Conservation (phyloP, 1,140 invertebrate species). For the Caerostris extrusa region DNA sequence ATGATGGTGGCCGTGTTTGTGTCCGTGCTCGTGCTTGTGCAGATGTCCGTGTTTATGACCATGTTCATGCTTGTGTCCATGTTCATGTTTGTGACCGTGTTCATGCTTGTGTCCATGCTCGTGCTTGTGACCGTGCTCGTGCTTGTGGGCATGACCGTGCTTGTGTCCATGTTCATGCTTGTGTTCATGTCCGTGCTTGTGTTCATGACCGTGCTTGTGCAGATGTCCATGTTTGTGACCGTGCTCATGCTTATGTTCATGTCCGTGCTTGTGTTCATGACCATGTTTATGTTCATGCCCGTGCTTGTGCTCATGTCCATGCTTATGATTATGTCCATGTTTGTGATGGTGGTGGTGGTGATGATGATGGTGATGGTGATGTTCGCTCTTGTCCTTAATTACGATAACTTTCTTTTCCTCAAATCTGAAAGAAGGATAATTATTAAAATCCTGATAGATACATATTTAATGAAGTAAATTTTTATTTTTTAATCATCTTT, state of each 20-base stretch:
- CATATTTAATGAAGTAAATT: not conserved
- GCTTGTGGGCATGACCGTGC: constrained; percentile 60
- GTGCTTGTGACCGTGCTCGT: constrained; percentile 57
- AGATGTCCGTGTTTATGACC: constrained; percentile 46
- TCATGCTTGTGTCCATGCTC: constrained; percentile 61
- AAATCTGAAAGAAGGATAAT: not conserved
- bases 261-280: constrained; percentile 53
- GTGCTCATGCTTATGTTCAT: constrained; percentile 73
- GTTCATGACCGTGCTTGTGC: constrained; percentile 69
- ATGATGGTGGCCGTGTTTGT: constrained; percentile 61
- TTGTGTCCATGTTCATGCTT: constrained; percentile 64
- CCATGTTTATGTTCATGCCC: constrained; percentile 66
- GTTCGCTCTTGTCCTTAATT: constrained; percentile 71
- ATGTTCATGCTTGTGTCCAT: constrained; percentile 68
- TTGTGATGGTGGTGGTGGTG: constrained; percentile 70
- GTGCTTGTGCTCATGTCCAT: constrained; percentile 63
- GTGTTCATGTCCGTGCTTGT: constrained; percentile 65
- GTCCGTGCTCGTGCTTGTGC: constrained; percentile 59
- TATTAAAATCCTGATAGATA: not conserved
- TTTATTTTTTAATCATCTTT: not conserved
- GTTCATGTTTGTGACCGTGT: constrained; percentile 52
- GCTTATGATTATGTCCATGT: constrained; percentile 65
- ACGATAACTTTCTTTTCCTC: constrained; percentile 70
- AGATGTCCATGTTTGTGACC: constrained; percentile 59
- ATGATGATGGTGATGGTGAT: constrained; percentile 72